Percentiles rank a stretch among this genome's conserved stretches.
phyloP scores from a whole-genome alignment of 2,113 vertebrate species.

The Osmerus mordax region DNA sequence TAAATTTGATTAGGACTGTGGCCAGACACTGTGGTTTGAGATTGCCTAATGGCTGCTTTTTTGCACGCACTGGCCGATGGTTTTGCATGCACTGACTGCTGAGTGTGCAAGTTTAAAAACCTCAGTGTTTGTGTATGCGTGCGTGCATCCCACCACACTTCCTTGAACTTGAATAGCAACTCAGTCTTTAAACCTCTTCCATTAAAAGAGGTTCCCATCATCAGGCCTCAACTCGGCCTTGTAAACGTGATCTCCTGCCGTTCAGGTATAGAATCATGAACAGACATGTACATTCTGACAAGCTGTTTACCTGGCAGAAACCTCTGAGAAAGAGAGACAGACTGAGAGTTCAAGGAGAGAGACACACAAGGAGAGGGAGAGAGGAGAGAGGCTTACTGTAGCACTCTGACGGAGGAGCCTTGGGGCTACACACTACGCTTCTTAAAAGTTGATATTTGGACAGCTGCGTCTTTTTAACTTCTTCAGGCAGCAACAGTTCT shows the following conservation, averaged over 20 bases:
- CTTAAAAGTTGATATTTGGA: not conserved
- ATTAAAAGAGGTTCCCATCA: too few relatives aligned
- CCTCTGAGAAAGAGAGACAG: too few relatives aligned
- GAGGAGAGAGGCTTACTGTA: slow-evolving; percentile 4
- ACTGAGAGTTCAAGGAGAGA: not conserved
- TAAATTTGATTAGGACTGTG: slow-evolving; percentile 13
- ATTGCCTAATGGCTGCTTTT: too few relatives aligned
- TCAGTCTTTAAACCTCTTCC: too few relatives aligned
- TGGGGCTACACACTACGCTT: not conserved
- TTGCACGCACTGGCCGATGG: too few relatives aligned
- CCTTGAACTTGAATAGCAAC: too few relatives aligned
- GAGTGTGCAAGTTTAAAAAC: too few relatives aligned
- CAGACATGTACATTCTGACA: not conserved
- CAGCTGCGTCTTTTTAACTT: slow-evolving; percentile 27
- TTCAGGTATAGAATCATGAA: not conserved
- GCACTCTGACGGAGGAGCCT: not conserved
- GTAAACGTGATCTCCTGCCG: not conserved
- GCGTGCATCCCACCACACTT: too few relatives aligned
- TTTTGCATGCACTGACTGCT: too few relatives aligned
- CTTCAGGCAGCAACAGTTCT: slow-evolving; percentile 17
- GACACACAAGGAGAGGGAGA: not conserved
- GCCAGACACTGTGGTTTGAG: not conserved
- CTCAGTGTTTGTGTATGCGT: too few relatives aligned
- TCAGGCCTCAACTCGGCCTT: not conserved
- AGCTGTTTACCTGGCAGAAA: not conserved